Conservation (phyloP, 2,113 vertebrate species). For the Anser brachyrhynchus region DNA sequence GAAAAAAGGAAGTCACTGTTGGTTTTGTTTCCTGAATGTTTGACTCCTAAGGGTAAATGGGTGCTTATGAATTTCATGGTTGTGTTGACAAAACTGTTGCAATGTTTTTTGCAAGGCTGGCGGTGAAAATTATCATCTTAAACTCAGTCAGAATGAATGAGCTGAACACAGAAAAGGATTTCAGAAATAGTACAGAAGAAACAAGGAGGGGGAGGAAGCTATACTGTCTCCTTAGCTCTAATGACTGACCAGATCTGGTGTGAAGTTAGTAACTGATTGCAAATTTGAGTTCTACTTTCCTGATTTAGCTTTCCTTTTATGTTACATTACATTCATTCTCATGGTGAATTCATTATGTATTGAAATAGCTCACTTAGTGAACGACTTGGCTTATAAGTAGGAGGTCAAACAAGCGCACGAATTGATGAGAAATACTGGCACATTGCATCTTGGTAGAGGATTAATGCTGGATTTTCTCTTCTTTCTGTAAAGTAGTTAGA, state of each 20-base stretch:
- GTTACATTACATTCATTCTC: background rate
- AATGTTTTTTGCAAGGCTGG: background rate
- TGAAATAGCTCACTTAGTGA: background rate
- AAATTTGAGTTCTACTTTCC: background rate
- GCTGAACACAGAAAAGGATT: background rate
- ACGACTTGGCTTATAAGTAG: background rate
- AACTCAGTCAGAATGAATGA: background rate
- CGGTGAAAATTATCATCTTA: background rate
- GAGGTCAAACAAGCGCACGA: background rate
- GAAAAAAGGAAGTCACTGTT: background rate
- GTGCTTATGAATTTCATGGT: background rate
- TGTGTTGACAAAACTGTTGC: background rate
- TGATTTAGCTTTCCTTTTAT: background rate
- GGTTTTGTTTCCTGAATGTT: background rate
- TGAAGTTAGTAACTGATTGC: background rate
- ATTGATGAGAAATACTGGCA: background rate
- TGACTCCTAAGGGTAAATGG: background rate
- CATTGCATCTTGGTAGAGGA: background rate
- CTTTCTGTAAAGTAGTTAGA: slow-evolving; percentile 11
- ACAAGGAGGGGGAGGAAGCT: background rate
- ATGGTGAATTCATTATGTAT: background rate
- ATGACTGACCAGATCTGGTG: background rate
- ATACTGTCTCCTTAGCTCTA: background rate
- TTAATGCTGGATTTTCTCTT: slow-evolving; percentile 29
- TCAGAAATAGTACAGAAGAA: background rate